Evolutionary conservation across 2,113 vertebrate species (phyloP), one percentile per base, ranked within the genome.

Genomic region (Pterophyllum scalare): DNA sequence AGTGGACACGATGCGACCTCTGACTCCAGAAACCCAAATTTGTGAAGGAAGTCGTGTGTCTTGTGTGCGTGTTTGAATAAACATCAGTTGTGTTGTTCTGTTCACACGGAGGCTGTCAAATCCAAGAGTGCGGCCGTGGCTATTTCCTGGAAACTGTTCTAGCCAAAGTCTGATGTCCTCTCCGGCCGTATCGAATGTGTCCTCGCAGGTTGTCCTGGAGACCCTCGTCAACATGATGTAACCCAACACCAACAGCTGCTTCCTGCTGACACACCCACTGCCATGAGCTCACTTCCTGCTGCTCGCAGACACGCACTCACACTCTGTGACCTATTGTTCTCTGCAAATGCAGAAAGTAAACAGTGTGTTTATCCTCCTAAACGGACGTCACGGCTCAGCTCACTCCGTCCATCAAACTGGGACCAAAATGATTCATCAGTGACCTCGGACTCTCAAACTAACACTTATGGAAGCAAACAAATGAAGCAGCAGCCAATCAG

Each of bases 231-330:
- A 80, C 59, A 80, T 85, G 74, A 85, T 74, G 72, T 83, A 80
- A 81, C 56, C 10, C 76, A 54, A 75, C 26, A 87, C 12, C 26
- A 57, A 75, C 90, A 89, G 82, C 77, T 89, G 87, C 82, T 87
- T 89, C 87, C 90, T 85, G 77, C 49, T 22, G 40, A 81, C 78
- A 77, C 60, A 40, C 58, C 31, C 19, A 5, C 59, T 31, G 58
- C 75, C 81, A 72, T 89, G 67, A 88, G 85, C 60, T 89, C 64
- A 86, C 49, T 20, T 87, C 89, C 89, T 90, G 62, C 40, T 11
- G 1, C 20, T 22, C 40, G 60, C 56, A 85, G 19, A 54, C 54
- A 54, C 6, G 61, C 77, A 54, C 22, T 59, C 43, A 35, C 46
- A 64, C 58, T n/a, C 43, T 31, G 1, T 59, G 56, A 49, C 24